Base-by-base conservation (phyloP, 2,113 vertebrate genomes). In the Tychaedon coryphoeus region DNA sequence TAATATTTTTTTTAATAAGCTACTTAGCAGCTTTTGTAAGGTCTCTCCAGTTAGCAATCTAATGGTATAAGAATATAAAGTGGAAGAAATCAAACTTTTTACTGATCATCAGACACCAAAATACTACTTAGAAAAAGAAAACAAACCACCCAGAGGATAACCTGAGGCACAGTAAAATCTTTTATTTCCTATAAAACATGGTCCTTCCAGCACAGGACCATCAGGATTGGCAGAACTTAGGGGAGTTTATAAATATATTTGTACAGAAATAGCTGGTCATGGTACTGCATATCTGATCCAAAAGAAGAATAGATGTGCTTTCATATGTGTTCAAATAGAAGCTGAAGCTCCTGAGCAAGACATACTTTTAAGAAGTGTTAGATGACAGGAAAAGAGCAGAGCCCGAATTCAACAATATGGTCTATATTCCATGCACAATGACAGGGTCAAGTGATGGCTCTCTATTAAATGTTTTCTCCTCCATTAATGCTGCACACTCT, bases 381-480 rank as follows among this genome's bases (percentile, higher is more conserved):
- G 42, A 38, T 78, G 82, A 81, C 64, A 90, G 25, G 13, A 86
- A 45, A 61, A 94, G 33, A 96, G 64, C 33, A 94, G 43, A 87
- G 84, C 53, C 79, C 84, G 88, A 67, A 88, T 92, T 88, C 13
- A 38, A 92, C 87, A 83, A 12, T 38, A 83, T 40, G 29, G 79
- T 89, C 90, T 87, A 12, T 75, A 81, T 90, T 94, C 77, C 57
- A 69, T 34, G 53, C 71, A 90, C 85, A 89, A 87, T 50, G 62
- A 92, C 90, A 92, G 86, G 75, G 93, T 91, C 60, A 61, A 92
- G 94, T 69, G 92, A 89, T 11, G 22, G 48, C 33, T 95, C 90
- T 93, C 96, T 90, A 96, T 96, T 92, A 96, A 96, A 96, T 94
- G 97, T 91, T 95, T 97, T 97, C 92, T 97, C 92, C 89, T 95